Evolutionary conservation across 2,113 vertebrate species (phyloP).

Genomic region (Dicerorhinus sumatrensis): DNA sequence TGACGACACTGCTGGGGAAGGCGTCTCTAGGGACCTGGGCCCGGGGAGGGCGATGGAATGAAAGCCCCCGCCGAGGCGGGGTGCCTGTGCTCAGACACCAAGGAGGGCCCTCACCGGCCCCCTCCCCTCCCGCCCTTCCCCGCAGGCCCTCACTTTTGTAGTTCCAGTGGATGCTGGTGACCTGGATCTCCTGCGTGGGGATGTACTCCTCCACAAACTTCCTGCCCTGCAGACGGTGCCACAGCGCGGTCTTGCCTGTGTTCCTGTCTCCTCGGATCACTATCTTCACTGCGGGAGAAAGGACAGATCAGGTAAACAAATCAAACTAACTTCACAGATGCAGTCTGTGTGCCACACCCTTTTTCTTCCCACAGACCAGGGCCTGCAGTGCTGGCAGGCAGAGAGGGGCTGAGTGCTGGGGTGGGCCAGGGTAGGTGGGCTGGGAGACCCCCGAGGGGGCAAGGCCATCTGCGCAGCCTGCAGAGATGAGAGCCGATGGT

Average conservation of each 20-base stretch:
- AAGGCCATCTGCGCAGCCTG: not conserved
- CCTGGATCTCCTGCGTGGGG: constrained; percentile 99
- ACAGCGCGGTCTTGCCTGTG: constrained; percentile 97
- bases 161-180: constrained; percentile 99
- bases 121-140: not conserved
- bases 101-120: rapidly evolving
- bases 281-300: constrained; percentile 94
- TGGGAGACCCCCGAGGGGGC: not conserved
- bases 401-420: not conserved
- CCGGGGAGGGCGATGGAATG: rapidly evolving
- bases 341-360: rapidly evolving
- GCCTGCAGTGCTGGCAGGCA: rapidly evolving
- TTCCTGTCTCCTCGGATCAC: constrained; percentile 98
- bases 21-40: not conserved
- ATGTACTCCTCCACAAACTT: constrained; percentile 98
- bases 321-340: rapidly evolving
- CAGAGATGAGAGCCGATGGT: not conserved
- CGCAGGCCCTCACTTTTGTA: constrained; percentile 95
- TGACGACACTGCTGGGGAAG: rapidly evolving
- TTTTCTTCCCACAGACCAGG: rapidly evolving
- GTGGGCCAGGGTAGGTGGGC: not conserved
- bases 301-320: not conserved
- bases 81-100: rapidly evolving
- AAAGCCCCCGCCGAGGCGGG: rapidly evolving
- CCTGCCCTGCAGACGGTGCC: constrained; percentile 98